Evolutionary conservation across 1,140 invertebrate species (phyloP).

Genomic region (Caenorhabditis inopinata): DNA sequence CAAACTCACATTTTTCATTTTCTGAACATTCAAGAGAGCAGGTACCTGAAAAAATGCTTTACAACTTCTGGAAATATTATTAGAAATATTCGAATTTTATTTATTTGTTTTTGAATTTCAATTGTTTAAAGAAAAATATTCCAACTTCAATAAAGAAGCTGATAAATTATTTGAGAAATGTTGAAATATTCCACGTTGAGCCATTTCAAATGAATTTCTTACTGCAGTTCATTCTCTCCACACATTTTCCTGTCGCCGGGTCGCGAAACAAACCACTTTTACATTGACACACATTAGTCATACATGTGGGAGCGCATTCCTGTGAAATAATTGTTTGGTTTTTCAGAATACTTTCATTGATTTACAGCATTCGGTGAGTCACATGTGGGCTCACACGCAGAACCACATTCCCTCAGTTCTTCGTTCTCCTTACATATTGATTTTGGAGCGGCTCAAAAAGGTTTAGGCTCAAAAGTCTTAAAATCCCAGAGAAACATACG

Average conservation of each 20-base stretch:
- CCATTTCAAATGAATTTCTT: neutral
- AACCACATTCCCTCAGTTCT: neutral
- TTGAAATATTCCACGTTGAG: too few species aligned
- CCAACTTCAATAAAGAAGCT: too few species aligned
- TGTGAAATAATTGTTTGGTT: neutral
- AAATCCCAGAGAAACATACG: neutral
- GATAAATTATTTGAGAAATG: too few species aligned
- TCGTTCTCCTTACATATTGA: neutral
- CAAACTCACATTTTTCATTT: constrained; percentile 9
- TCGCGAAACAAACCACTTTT: neutral
- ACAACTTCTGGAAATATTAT: too few species aligned
- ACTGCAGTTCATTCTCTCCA: neutral
- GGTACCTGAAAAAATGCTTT: neutral
- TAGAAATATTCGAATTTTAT: too few species aligned
- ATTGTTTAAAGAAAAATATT: too few species aligned
- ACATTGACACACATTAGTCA: neutral
- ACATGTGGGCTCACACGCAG: neutral
- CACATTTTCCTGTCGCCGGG: neutral
- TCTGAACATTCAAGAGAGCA: neutral
- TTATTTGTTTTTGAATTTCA: too few species aligned
- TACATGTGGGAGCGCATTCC: neutral
- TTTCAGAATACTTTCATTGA: neutral
- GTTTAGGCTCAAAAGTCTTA: neutral
- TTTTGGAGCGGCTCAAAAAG: neutral
- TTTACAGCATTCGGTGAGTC: neutral